Conservation (phyloP, 2,797 vertebrate species). For the Lutra lutra region DNA sequence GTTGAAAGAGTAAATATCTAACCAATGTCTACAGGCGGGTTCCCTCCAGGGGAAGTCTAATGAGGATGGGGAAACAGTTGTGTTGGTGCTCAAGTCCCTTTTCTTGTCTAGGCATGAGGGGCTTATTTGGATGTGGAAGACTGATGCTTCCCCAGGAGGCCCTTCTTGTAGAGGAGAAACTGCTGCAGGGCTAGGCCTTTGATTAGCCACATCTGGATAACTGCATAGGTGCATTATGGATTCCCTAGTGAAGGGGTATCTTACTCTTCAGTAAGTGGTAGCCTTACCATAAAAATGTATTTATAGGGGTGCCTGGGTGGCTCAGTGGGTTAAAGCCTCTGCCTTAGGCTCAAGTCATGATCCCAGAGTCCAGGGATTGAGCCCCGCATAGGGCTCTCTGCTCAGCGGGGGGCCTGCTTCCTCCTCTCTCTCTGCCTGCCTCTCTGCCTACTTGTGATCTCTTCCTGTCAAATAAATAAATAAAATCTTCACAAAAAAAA, state of each 20-base stretch:
- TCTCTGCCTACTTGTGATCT: too few relatives aligned
- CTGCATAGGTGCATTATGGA: neutral
- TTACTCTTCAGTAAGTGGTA: neutral
- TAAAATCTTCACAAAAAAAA: too few relatives aligned
- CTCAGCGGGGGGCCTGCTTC: too few relatives aligned
- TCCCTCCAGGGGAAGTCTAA: neutral
- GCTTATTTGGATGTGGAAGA: neutral
- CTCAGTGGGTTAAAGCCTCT: too few relatives aligned
- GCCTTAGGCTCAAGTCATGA: too few relatives aligned
- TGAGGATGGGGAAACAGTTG: neutral
- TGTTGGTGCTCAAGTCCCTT: neutral
- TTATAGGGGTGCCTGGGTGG: neutral
- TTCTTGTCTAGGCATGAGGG: neutral
- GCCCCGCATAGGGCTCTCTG: too few relatives aligned
- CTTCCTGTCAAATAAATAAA: too few relatives aligned
- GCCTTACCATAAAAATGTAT: neutral
- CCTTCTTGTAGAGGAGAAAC: neutral
- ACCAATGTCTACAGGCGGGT: neutral
- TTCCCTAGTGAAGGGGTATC: neutral
- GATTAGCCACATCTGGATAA: neutral
- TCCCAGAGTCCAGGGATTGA: too few relatives aligned
- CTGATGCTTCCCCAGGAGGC: neutral
- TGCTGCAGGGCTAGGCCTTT: neutral
- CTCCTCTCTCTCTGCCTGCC: too few relatives aligned
- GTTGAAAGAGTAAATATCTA: neutral